Conservation (phyloP, 1,140 invertebrate genomes). For the Aphelinus atriplicis region DNA sequence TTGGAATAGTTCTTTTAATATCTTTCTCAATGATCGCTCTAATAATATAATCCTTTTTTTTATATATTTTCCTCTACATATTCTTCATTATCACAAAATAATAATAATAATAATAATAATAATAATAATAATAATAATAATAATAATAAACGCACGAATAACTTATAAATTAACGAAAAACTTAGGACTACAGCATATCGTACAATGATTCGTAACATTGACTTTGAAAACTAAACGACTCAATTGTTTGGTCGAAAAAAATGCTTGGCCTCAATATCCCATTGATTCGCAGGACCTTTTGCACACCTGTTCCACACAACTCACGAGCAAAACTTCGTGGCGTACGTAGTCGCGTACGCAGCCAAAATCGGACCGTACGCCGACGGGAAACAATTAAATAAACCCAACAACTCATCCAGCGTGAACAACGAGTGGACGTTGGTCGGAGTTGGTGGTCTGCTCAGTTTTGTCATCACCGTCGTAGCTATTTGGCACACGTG, state of each 20-base stretch:
- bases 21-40: too few relatives aligned
- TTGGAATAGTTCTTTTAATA: constrained; percentile 28
- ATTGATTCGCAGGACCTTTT: constrained; percentile 78
- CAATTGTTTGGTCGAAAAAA: too few relatives aligned
- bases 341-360: constrained; percentile 85
- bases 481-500: background rate
- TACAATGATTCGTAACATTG: too few relatives aligned
- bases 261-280: too few relatives aligned
- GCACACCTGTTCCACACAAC: constrained; percentile 89
- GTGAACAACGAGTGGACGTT: constrained; percentile 45
- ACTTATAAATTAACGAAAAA: constrained; percentile 13
- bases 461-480: constrained; percentile 12
- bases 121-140: constrained; percentile 2
- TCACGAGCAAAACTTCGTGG: constrained; percentile 92
- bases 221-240: too few relatives aligned
- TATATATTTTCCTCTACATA: background rate
- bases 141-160: constrained; percentile 19
- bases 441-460: background rate
- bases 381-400: too few relatives aligned
- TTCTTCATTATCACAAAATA: constrained; percentile 21
- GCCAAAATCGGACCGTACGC: constrained; percentile 72
- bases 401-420: constrained; percentile 20
- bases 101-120: background rate
- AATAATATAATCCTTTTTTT: constrained; percentile 6
- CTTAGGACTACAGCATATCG: background rate